A percentile compares a stretch with the other conserved stretches of the same genome.
These are phyloP conservation scores for Microhierax caerulescens DNA, from an alignment of 2,797 vertebrate genomes.

Conservation along the genomic window DNA sequence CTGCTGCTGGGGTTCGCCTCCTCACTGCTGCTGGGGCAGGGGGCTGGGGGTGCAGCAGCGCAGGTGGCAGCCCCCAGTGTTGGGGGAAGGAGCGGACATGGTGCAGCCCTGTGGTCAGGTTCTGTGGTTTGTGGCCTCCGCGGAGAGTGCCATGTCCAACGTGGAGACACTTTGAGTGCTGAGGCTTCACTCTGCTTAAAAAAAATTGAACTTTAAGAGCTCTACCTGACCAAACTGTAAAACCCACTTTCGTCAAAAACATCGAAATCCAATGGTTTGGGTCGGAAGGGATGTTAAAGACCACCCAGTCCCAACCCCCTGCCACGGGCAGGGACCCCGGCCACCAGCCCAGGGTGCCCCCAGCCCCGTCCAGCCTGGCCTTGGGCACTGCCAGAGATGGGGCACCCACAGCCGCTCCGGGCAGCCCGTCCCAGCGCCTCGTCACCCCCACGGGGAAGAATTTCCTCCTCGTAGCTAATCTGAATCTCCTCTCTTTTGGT, in stretches of 20 bases:
- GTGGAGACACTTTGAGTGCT: background rate
- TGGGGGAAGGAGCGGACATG: fast-evolving
- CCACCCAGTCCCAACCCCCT: background rate
- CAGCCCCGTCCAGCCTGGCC: no score
- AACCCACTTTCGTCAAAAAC: background rate
- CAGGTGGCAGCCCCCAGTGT: fast-evolving
- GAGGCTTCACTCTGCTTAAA: background rate
- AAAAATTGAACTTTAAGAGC: background rate
- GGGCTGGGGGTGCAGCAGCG: fast-evolving
- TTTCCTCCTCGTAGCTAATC: no score
- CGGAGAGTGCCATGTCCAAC: background rate
- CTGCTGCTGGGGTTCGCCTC: background rate
- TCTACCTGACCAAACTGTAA: background rate
- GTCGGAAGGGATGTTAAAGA: background rate
- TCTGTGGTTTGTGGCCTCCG: background rate
- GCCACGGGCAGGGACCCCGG: no score
- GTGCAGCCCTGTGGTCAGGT: no score
- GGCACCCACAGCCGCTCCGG: no score
- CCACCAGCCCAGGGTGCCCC: no score
- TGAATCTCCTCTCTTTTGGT: no score
- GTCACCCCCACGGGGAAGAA: no score
- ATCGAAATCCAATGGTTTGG: background rate
- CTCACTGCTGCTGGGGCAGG: fast-evolving
- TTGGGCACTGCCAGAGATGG: no score
- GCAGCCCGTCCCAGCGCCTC: no score